Base-by-base conservation (phyloP, 2,888 invertebrate species). In the Pantelozetes paolii region DNA sequence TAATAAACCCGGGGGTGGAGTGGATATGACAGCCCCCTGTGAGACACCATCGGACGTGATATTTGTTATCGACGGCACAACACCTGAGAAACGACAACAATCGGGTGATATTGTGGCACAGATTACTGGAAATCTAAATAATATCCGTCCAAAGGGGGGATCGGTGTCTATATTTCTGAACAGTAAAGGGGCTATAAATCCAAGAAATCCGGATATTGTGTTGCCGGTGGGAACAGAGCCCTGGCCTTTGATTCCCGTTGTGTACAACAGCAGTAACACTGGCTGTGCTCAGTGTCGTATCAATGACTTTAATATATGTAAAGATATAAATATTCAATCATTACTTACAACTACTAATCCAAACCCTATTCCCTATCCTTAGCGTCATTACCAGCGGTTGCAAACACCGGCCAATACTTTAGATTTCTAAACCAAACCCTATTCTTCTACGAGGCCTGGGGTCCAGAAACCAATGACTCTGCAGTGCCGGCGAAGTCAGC, bases 41-140 rank as follows among this genome's bases (percentile, higher is more conserved):
- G 72, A 74, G 15, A 78, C 75, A 13, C 77, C 77, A n/a, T 72
- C 45, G 5, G 76, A 77, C 59, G 70, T 78, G 8, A 75, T 78
- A 57, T 76, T 76, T 15, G 57, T 76, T 9, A 32, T 78, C 15
- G 77, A 78, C 50, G 71, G 64, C 20, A 28, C 57, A 26, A 62
- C 54, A 1, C 15, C 26, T 15, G 74, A 77, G 32, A 64, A 59
- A n/a, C 42, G 73, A 11, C 50, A 70, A 5, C 48, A 64, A 32
- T 54, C 75, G 28, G 64, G 32, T 0, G 30, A 71, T 3, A 40
- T 75, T 2, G 59, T 74, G 20, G 42, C 40, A 32, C 59, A 32
- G n/a, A 48, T 75, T 5, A 8, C 23, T n/a, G 62, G 45, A 30
- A 48, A 59, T 15, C n/a, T 74, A 13, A 72, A 67, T 36, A 71